A percentile compares a stretch with the other conserved stretches of the same genome.
These are phyloP conservation scores for Ostrea edulis DNA, from an alignment of 1,140 invertebrate genomes.

Conservation along the genomic window DNA sequence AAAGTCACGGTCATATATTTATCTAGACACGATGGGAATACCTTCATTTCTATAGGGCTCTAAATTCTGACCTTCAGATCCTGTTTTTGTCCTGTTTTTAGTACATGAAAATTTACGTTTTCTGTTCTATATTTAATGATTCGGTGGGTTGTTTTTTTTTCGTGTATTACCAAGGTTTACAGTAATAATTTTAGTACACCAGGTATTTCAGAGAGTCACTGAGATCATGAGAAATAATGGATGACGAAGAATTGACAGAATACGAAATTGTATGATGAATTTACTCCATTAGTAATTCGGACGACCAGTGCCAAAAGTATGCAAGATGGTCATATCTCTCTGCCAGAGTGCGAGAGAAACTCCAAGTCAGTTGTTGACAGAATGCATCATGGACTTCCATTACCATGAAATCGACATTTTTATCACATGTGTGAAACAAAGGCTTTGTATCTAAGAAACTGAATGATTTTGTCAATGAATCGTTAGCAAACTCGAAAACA, in stretches of 20 bases:
- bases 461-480: slow-evolving; percentile 35
- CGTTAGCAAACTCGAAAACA: background rate
- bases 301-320: background rate
- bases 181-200: background rate
- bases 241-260: background rate
- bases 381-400: background rate
- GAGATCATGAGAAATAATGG: background rate
- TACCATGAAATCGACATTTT: slow-evolving; percentile 32
- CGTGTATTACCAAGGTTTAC: background rate
- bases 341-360: slow-evolving; percentile 9
- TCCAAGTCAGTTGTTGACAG: background rate
- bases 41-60: background rate
- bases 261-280: background rate
- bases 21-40: background rate
- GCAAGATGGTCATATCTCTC: slow-evolving; percentile 9
- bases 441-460: background rate
- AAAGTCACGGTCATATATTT: background rate
- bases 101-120: background rate
- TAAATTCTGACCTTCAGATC: background rate
- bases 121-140: background rate
- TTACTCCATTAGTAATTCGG: background rate
- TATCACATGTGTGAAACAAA: slow-evolving; percentile 35
- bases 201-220: background rate
- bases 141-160: background rate
- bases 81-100: background rate